Evolutionary conservation across 2,888 invertebrate species (phyloP).

Genomic region (Ferdinandea cuprea): DNA sequence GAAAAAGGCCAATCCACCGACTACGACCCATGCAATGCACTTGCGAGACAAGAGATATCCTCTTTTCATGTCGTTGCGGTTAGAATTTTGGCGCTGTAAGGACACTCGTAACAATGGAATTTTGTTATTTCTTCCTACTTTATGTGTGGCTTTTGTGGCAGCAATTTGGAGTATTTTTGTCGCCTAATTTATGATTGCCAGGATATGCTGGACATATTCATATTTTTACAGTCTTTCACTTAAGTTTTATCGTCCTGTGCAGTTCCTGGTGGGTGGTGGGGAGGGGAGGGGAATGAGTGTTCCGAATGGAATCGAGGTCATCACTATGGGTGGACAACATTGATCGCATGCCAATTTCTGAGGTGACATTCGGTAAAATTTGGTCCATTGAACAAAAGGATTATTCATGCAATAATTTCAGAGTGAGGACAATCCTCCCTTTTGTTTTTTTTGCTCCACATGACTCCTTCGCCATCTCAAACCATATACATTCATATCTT

Average conservation of each 20-base stretch:
- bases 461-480: conserved; percentile 9
- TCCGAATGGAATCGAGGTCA: conserved; percentile 62
- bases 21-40: conserved; percentile 51
- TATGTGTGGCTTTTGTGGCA: conserved; percentile 39
- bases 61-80: conserved; percentile 52
- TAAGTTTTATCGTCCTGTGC: conserved; percentile 30
- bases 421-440: too few species aligned
- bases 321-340: conserved; percentile 36
- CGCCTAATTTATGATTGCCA: conserved; percentile 61
- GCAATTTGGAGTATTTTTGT: conserved; percentile 58
- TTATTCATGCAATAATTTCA: conserved; percentile 8
- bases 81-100: conserved; percentile 45
- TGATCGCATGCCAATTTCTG: conserved; percentile 46
- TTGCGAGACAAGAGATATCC: conserved; percentile 49
- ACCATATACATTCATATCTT: conserved; percentile 32
- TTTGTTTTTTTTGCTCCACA: conserved; percentile 3
- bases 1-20: conserved; percentile 70
- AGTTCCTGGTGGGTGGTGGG: neutral
- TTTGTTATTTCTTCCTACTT: conserved; percentile 18
- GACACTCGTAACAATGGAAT: conserved; percentile 17
- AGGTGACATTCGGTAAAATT: conserved; percentile 42
- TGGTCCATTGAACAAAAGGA: conserved; percentile 54
- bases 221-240: conserved; percentile 59
- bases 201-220: conserved; percentile 51
- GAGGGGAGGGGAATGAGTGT: neutral